Evolutionary conservation across 2,113 vertebrate genomes (phyloP), one percentile per base, ranked within the genome.

Genomic region (Nicator chloris): DNA sequence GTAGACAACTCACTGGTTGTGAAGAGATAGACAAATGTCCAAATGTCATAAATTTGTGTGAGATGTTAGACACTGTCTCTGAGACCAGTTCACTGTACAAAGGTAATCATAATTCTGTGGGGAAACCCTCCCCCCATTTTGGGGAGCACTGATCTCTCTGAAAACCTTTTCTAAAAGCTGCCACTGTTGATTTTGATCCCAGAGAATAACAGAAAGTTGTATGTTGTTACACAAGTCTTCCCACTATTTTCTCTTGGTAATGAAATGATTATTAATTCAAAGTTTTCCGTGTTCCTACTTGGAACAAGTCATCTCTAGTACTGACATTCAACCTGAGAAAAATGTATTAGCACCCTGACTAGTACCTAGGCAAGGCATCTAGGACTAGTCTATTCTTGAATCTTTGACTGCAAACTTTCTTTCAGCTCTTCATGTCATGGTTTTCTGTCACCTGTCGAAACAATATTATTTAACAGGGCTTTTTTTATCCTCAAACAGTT

Each of bases 401-500:
- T 81, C 77, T 88, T 59, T 86, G 53, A 73, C 39, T 35, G 35
- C 39, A 81, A 73, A 60, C 39, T 86, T 86, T 77, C 11, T 83
- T 92, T 68, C 51, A 78, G 64, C 17, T 78, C 64, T 84, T 86
- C 44, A 22, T 70, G n/a, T 78, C 51, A 60, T 40, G 21, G 30
- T 70, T 86, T 37, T 54, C 39, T 88, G 68, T 77, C 91, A 93
- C 88, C 88, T 92, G 80, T 91, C 1, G 8, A 94, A 94, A 56
- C 27, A 83, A 50, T 61, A 86, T 70, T 81, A 66, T 78, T 88
- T 90, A 81, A 70, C 39, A 54, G 45, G 6, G 3, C 0, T 30
- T 88, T 82, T 82, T 87, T 92, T 82, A 76, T 94, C 64, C 35
- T 84, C 91, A 70, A 72, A 88, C 72, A 86, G 80, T 78, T 95